Percentiles rank a stretch among this genome's conserved stretches.
Evolutionary conservation across 2,113 vertebrate genomes (phyloP).

Genomic region (Sylvicapra grimmia): DNA sequence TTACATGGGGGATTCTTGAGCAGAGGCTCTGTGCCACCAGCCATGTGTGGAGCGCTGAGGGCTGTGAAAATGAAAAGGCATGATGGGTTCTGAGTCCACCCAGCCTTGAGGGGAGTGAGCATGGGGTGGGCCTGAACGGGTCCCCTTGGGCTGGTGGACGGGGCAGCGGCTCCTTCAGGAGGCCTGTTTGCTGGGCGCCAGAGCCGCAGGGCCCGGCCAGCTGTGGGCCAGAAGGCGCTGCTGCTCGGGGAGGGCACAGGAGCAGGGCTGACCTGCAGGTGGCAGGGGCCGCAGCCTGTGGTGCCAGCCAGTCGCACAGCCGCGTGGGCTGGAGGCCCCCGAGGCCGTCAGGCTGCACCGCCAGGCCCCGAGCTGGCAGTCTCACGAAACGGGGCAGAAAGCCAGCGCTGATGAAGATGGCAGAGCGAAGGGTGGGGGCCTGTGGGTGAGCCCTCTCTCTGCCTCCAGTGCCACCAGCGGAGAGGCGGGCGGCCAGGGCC

Average conservation of each 20-base stretch:
- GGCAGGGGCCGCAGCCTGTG: background rate
- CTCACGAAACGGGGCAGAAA: accelerated
- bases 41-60: background rate
- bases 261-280: background rate
- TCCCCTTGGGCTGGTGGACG: background rate
- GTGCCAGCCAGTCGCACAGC: background rate
- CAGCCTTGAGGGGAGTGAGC: background rate
- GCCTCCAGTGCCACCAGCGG: accelerated
- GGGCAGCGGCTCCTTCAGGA: background rate
- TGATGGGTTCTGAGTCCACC: background rate
- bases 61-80: background rate
- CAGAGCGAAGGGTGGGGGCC: background rate
- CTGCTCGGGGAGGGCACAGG: background rate
- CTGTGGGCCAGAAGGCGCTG: background rate
- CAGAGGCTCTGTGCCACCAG: background rate
- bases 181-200: background rate
- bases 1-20: too few species aligned
- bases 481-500: accelerated
- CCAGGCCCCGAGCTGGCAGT: background rate
- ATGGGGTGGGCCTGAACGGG: background rate
- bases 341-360: accelerated
- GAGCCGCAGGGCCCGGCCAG: background rate
- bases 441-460: background rate
- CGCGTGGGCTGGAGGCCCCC: background rate
- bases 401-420: accelerated